Conservation (phyloP, 2,113 vertebrate species). For the Sardina pilchardus region DNA sequence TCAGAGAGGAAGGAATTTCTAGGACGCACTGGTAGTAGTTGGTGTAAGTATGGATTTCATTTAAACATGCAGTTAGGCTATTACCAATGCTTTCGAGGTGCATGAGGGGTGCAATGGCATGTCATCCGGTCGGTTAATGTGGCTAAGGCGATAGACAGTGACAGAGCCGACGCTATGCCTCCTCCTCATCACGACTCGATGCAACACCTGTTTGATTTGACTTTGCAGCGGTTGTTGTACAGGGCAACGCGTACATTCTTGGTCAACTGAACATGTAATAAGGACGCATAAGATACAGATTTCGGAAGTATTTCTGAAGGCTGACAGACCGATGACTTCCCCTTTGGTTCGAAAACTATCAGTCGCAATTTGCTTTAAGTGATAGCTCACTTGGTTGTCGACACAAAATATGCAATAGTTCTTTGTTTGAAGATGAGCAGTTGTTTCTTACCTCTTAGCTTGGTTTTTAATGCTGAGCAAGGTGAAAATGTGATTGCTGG, state of each 20-base stretch:
- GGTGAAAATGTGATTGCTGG: neutral
- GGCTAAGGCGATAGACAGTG: neutral
- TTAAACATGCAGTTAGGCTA: neutral
- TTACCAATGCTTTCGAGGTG: neutral
- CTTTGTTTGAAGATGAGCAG: too few relatives aligned
- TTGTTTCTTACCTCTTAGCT: neutral
- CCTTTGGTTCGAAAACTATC: neutral
- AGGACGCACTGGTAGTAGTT: conserved; percentile 85
- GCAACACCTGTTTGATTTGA: conserved; percentile 69
- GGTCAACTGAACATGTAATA: neutral
- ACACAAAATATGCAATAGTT: neutral
- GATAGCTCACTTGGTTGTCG: neutral
- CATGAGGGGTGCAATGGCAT: neutral
- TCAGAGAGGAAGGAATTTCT: conserved; percentile 85
- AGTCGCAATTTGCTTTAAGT: neutral
- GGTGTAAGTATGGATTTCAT: conserved; percentile 78
- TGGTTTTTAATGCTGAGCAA: neutral
- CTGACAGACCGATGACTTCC: neutral
- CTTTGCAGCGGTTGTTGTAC: conserved; percentile 54
- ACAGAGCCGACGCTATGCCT: neutral
- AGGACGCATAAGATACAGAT: neutral
- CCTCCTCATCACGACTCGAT: conserved; percentile 50
- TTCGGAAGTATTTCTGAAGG: neutral
- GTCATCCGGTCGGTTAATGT: neutral
- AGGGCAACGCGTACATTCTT: conserved; percentile 17